Conservation (phyloP, 1,140 invertebrate genomes). For the Atta cephalotes region DNA sequence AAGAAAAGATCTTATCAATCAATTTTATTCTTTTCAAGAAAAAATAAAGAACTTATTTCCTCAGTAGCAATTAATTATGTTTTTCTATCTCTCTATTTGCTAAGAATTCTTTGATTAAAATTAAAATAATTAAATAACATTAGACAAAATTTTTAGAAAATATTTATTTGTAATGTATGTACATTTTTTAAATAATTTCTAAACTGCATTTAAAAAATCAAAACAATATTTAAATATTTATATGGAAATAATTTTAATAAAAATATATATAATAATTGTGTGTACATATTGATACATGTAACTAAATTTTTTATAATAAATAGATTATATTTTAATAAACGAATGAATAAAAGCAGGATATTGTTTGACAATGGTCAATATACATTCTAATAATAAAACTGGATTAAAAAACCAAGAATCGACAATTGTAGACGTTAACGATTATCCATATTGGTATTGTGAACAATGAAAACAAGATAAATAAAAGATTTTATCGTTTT, state of each 20-base stretch:
- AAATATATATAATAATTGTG: background rate
- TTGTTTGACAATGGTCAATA: background rate
- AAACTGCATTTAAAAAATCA: too few relatives aligned
- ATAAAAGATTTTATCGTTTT: slow-evolving; percentile 34
- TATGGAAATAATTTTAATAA: too few relatives aligned
- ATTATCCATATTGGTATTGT: background rate
- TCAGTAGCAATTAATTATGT: background rate
- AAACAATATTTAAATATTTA: too few relatives aligned
- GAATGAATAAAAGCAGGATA: slow-evolving; percentile 16
- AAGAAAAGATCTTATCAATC: background rate
- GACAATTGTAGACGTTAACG: background rate
- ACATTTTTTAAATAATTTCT: too few relatives aligned
- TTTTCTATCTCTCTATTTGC: background rate
- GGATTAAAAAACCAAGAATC: slow-evolving; percentile 25
- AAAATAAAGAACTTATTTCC: background rate
- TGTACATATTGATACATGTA: background rate
- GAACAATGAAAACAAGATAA: background rate
- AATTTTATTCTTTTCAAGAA: background rate
- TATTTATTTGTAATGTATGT: too few relatives aligned
- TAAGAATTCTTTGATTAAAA: background rate
- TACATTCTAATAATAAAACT: slow-evolving; percentile 16
- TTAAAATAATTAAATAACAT: background rate
- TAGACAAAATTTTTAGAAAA: background rate
- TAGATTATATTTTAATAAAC: slow-evolving; percentile 33
- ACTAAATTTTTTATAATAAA: slow-evolving; percentile 9